Evolutionary conservation across 35 echinoderm and acorn worm genomes (phyloP), one percentile per base, ranked within the genome.

Genomic region (Heliocidaris erythrogramma): DNA sequence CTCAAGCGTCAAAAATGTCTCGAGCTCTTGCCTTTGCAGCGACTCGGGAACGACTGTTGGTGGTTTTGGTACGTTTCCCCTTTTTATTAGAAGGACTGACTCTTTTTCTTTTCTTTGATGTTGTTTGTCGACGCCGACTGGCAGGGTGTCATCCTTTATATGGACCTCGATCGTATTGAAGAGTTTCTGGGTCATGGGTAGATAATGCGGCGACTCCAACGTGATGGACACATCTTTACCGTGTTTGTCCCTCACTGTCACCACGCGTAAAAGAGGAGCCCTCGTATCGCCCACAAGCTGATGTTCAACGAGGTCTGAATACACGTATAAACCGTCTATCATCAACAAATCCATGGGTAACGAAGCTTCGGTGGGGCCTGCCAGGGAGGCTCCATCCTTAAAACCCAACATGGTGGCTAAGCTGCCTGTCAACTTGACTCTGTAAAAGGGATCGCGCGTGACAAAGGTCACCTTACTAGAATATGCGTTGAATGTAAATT

Each of bases 1-100:
- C 35, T 94, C 85, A 93, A 24, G 71, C 90, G 85, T 96, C 95
- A 48, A 97, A 96, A 18, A 96, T 96, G 94, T 95, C 95, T 5
- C 85, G 84, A 69, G 92, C 49, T 89, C 97, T 96, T 95, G 61
- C 94, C 69, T 60, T 49, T 85, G 21, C 24, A 30, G 88, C 52
- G 90, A 85, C 35, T 92, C 32, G 32, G 31, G 18, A 16, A 29
- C 49, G 50, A 95, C 94, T 95, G 94, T 31, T 56, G 48, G 49
- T 30, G 59, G 18, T 49, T 16, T 9, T 52, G 9, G 11, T 9
- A 61, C 27, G 84, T 29, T 85, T 48, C 93, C 94, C 93, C 49
- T 61, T 93, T 94, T 32, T 47, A 30, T 92, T 90, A 24, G 17
- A 10, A 30, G 32, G 12, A 21, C 48, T 92, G 90, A 30, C n/a